phyloP scores from a whole-genome alignment of 2,113 vertebrate genomes.

The Pseudolaguvia tuberculata region DNA sequence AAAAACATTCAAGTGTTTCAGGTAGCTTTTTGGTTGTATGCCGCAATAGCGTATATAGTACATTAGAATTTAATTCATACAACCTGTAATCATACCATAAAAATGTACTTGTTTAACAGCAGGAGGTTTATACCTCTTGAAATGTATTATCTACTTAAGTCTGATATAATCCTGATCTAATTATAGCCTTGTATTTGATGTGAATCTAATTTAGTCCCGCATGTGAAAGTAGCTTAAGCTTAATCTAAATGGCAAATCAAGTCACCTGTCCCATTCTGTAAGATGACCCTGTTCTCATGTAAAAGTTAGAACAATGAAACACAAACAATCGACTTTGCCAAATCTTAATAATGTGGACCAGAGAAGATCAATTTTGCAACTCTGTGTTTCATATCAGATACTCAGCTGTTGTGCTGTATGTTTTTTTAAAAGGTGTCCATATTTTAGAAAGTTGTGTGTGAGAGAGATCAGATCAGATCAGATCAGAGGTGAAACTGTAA shows the following conservation, averaged over 20 bases:
- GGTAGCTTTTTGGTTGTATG: too few relatives aligned
- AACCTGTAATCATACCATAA: too few relatives aligned
- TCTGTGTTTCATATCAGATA: background rate
- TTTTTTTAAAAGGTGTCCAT: slow-evolving; percentile 6
- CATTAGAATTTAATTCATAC: too few relatives aligned
- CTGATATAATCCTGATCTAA: background rate
- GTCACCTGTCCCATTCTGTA: slow-evolving; percentile 15
- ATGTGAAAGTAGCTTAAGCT: slow-evolving; percentile 21
- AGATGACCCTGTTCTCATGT: background rate
- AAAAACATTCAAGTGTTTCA: too few relatives aligned
- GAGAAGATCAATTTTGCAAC: slow-evolving; percentile 2
- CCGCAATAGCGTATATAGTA: too few relatives aligned
- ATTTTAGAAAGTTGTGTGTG: slow-evolving; percentile 40
- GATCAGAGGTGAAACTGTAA: slow-evolving; percentile 38
- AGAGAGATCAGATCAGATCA: slow-evolving; percentile 19
- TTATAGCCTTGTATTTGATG: slow-evolving; percentile 14
- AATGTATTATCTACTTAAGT: too few relatives aligned
- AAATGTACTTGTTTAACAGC: too few relatives aligned
- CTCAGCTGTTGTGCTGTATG: background rate
- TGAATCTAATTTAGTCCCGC: background rate
- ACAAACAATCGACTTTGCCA: background rate
- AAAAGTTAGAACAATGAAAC: slow-evolving; percentile 2
- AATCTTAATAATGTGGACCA: background rate
- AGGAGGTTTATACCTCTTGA: too few relatives aligned
- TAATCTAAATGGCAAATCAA: background rate